Evolutionary conservation across 2,113 vertebrate genomes (phyloP), one percentile per base, ranked within the genome.

Genomic region (Podarcis raffonei): DNA sequence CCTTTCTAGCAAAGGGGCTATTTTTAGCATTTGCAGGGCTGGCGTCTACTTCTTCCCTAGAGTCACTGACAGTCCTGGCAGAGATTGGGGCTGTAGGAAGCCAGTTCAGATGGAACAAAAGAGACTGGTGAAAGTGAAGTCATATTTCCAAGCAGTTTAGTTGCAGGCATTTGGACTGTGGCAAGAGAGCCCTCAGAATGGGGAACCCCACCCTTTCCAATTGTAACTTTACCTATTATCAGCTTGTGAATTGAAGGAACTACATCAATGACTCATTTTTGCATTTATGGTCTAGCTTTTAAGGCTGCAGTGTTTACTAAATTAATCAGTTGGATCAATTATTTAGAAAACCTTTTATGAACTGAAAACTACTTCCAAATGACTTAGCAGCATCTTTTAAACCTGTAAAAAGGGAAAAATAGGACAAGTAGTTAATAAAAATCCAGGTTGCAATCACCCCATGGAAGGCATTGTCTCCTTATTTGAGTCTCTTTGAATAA

Each of bases 21-120:
- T 94, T 95, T 94, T 94, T 95, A 92, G 65, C 23, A n/a, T 23
- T 86, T 39, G 37, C 62, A 79, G 11, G 18, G 11, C 13, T 84
- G 92, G 75, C 37, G 39, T 86, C 87, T 90, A 22, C 48, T 87
- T 78, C 79, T 89, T 78, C n/a, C 85, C 30, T 69, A 0, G 83
- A 90, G 86, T 87, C 86, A 81, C 39, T 3, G 32, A 89, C 81
- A 84, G 81, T 27, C 35, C 82, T 89, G 82, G 25, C 0, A 0
- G 81, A 74, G 69, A 62, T 27, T 32, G 37, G 48, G 66, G 35
- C 69, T 92, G 39, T 72, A 35, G 37, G 82, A 90, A 66, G 81
- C 82, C 89, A 8, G 66, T 8, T 83, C 62, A 27, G 20, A 0
- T 57, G 71, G 78, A 84, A 72, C 27, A 72, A 89, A 85, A n/a